phyloP scores from a whole-genome alignment of 2,797 vertebrate species.

The Carcharodon carcharias region DNA sequence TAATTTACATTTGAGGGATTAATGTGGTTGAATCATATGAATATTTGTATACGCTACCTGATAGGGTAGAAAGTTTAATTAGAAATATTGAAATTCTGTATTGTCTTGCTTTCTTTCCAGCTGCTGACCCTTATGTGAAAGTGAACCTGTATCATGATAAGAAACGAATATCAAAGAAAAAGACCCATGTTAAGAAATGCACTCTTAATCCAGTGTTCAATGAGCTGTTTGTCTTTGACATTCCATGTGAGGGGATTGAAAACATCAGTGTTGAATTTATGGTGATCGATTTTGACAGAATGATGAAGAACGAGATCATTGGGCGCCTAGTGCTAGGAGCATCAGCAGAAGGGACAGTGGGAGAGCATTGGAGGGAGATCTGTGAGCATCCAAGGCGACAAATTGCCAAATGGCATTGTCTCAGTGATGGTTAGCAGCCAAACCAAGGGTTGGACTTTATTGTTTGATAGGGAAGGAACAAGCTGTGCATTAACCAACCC shows the following conservation, averaged over 20 bases:
- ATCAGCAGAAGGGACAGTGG: conserved; percentile 72
- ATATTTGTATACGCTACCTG: neutral
- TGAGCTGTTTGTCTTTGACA: conserved; percentile 93
- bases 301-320: conserved; percentile 70
- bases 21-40: neutral
- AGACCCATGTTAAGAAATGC: conserved; percentile 94
- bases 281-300: conserved; percentile 87
- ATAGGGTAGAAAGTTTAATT: neutral
- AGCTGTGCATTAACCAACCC: conserved; percentile 51
- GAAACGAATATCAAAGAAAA: conserved; percentile 96
- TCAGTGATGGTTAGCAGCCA: conserved; percentile 76
- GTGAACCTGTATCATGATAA: conserved; percentile 92
- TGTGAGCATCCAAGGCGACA: conserved; percentile 92
- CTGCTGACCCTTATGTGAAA: conserved; percentile 89
- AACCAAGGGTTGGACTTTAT: conserved; percentile 39
- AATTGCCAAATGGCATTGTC: conserved; percentile 91
- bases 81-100: neutral
- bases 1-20: neutral
- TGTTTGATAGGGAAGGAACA: conserved; percentile 43
- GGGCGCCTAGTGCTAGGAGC: conserved; percentile 78
- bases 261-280: conserved; percentile 94
- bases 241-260: conserved; percentile 82
- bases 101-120: conserved; percentile 37
- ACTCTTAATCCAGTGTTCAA: conserved; percentile 95
- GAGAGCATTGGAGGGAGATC: conserved; percentile 97